These are phyloP conservation scores for Danionella dracula DNA, from an alignment of 2,797 vertebrate species.

Conservation along the genomic window DNA sequence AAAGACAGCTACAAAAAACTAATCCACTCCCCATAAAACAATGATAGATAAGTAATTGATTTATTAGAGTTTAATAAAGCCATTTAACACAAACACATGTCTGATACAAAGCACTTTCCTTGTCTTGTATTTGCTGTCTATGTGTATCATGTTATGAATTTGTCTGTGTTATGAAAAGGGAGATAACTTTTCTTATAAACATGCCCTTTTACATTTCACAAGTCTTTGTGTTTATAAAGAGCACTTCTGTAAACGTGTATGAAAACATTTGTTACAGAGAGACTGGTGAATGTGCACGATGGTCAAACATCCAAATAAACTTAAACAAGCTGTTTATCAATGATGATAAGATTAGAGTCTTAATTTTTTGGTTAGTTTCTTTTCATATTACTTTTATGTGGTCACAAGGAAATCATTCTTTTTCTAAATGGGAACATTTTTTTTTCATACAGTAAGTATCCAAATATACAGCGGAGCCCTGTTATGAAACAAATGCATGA, in stretches of 20 bases:
- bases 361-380: neutral
- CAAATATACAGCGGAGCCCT: too few relatives aligned
- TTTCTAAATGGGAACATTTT: too few relatives aligned
- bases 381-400: neutral
- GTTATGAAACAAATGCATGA: too few relatives aligned
- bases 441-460: too few relatives aligned
- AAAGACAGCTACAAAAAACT: neutral
- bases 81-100: too few relatives aligned
- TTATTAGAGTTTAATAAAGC: neutral
- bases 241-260: conserved; percentile 73
- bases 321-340: conserved; percentile 65
- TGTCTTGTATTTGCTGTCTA: too few relatives aligned
- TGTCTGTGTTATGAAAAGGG: neutral
- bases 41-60: neutral
- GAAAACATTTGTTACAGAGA: conserved; percentile 80
- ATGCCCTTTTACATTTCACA: conserved; percentile 14
- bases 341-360: neutral
- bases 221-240: conserved; percentile 59
- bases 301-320: conserved; percentile 74
- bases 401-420: conserved; percentile 39
- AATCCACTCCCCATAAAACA: neutral
- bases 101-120: too few relatives aligned
- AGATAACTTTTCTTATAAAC: neutral
- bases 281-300: conserved; percentile 91
- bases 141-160: neutral